Evolutionary conservation across 2,888 invertebrate genomes (phyloP).

Genomic region (Chymomyza procnemis): DNA sequence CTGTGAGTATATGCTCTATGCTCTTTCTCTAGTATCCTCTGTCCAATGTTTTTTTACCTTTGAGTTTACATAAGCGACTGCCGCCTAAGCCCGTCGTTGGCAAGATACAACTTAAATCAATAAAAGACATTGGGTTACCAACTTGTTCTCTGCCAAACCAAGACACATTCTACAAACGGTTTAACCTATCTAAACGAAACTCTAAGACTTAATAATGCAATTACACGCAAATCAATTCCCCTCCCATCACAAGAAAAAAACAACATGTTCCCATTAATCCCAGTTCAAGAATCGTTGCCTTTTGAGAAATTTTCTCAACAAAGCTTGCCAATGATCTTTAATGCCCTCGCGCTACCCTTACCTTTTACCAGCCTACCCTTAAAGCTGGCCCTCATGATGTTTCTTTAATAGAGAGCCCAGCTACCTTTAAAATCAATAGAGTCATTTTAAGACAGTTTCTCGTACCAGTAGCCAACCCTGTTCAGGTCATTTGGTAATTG

Average conservation of each 20-base stretch:
- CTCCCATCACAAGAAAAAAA: background rate
- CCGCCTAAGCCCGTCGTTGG: too few species aligned
- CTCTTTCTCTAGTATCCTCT: too few species aligned
- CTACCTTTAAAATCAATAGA: conserved; percentile 48
- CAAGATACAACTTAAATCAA: too few species aligned
- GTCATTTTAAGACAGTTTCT: conserved; percentile 41
- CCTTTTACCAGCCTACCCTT: background rate
- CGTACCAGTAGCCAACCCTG: conserved; percentile 2
- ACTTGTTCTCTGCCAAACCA: too few species aligned
- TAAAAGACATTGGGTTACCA: too few species aligned
- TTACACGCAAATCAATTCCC: background rate
- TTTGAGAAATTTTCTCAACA: background rate
- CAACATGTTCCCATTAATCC: background rate
- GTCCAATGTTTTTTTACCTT: too few species aligned
- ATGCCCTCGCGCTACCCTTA: background rate
- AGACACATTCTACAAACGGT: background rate
- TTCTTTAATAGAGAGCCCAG: background rate
- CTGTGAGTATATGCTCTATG: too few species aligned
- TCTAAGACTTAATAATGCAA: background rate
- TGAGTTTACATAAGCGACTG: too few species aligned
- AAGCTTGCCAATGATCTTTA: background rate
- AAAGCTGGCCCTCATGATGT: background rate
- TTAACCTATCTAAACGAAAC: background rate
- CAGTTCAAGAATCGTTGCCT: background rate
- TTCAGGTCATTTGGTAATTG: conserved; percentile 62